Conservation (phyloP, 2,113 vertebrate genomes). For the Chlorodrepanis virens region DNA sequence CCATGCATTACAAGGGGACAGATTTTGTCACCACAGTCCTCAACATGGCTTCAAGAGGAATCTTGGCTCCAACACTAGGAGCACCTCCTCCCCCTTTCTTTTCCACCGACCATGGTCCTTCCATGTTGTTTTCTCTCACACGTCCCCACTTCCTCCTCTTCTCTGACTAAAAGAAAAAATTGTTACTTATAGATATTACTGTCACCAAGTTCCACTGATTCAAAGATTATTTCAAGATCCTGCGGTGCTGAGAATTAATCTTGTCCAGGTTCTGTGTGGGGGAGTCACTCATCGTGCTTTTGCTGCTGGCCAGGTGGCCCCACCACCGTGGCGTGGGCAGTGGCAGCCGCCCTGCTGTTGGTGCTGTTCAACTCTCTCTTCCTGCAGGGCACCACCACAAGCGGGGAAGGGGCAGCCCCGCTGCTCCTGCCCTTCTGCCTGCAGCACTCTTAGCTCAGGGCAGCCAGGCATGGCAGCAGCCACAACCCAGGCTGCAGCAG, state of each 20-base stretch:
- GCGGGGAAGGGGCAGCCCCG: too few relatives aligned
- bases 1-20: too few relatives aligned
- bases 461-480: too few relatives aligned
- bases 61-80: accelerated
- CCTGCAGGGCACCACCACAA: accelerated
- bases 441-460: accelerated
- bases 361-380: accelerated
- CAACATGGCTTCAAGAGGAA: background rate
- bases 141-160: background rate
- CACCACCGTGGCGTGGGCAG: accelerated
- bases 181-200: background rate
- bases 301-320: too few relatives aligned
- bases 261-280: background rate
- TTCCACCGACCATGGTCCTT: too few relatives aligned
- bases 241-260: accelerated
- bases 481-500: too few relatives aligned
- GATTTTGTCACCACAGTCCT: background rate
- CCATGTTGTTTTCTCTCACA: background rate
- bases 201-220: background rate
- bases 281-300: too few relatives aligned
- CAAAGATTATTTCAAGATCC: background rate
- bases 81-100: background rate
- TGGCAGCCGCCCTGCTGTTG: accelerated
- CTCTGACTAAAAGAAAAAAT: background rate
- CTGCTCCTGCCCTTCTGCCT: accelerated